Conservation (phyloP, 1,140 invertebrate genomes). For the Habropoda laboriosa region DNA sequence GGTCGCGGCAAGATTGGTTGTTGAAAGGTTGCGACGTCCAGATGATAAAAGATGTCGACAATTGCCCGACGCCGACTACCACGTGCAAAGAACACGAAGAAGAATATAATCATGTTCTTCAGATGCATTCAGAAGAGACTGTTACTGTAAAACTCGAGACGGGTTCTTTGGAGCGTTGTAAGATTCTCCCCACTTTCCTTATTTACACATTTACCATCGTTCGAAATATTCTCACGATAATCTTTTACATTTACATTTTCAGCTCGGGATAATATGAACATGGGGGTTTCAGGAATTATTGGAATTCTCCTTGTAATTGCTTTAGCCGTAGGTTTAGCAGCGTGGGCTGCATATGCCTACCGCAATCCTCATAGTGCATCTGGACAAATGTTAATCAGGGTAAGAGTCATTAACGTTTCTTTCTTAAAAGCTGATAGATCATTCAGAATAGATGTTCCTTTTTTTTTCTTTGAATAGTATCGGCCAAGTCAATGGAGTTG, state of each 20-base stretch:
- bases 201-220: not conserved
- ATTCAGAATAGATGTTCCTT: not conserved
- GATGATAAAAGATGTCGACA: slow-evolving; percentile 75
- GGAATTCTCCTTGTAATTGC: slow-evolving; percentile 85
- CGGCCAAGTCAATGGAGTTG: slow-evolving; percentile 96
- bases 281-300: slow-evolving; percentile 84
- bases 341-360: slow-evolving; percentile 96
- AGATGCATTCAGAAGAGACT: slow-evolving; percentile 65
- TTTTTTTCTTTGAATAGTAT: slow-evolving; percentile 85
- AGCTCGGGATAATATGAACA: slow-evolving; percentile 75
- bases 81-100: slow-evolving; percentile 52
- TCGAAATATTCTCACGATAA: not conserved
- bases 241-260: slow-evolving; percentile 8
- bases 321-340: slow-evolving; percentile 83
- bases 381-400: slow-evolving; percentile 98
- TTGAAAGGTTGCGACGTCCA: slow-evolving; percentile 86
- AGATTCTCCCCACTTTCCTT: not conserved
- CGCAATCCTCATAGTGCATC: slow-evolving; percentile 96
- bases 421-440: not conserved
- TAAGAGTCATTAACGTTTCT: slow-evolving; percentile 79
- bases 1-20: slow-evolving; percentile 94
- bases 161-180: slow-evolving; percentile 71
- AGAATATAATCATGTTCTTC: slow-evolving; percentile 50
- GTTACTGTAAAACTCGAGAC: slow-evolving; percentile 63
- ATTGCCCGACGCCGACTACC: slow-evolving; percentile 77